Conservation (phyloP, 64 coral and sea anemone species). For the Actinia equina region DNA sequence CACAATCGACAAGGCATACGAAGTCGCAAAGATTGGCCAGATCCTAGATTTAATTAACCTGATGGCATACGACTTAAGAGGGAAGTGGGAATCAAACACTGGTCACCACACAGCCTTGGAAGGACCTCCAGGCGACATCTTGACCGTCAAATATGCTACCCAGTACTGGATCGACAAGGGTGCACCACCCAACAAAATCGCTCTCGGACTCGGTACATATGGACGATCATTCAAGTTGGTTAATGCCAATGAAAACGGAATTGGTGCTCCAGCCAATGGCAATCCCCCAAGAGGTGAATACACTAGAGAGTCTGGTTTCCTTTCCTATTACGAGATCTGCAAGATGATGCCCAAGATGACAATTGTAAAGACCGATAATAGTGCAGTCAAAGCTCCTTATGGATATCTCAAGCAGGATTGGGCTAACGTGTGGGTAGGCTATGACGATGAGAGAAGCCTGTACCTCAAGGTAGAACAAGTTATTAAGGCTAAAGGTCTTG, state of each 20-base stretch:
- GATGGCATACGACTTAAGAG: constrained; percentile 53
- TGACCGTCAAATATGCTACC: constrained; percentile 24
- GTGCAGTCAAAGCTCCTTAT: constrained; percentile 33
- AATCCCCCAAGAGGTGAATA: constrained; percentile 22
- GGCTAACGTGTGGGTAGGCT: constrained; percentile 37
- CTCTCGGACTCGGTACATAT: constrained; percentile 45
- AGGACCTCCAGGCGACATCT: constrained; percentile 12
- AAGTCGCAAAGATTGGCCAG: constrained; percentile 19
- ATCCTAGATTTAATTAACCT: constrained; percentile 51
- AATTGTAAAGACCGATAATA: constrained; percentile 1
- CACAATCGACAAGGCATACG: constrained; percentile 55
- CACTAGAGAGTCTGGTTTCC: constrained; percentile 40
- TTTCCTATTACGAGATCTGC: constrained; percentile 72
- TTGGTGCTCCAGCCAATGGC: constrained; percentile 31
- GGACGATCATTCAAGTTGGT: constrained; percentile 49
- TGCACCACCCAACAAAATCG: constrained; percentile 58
- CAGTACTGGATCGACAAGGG: constrained; percentile 67
- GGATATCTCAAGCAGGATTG: constrained; percentile 33
- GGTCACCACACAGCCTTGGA: constrained; percentile 60
- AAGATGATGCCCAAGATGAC: constrained; percentile 15
- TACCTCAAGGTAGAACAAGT: constrained; percentile 39
- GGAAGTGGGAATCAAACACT: constrained; percentile 37
- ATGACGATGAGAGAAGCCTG: constrained; percentile 38
- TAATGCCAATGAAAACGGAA: neutral
- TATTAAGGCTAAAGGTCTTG: constrained; percentile 31